Evolutionary conservation across 1,140 invertebrate species (phyloP), one percentile per base, ranked within the genome.

Genomic region (Ostrea denselamellosa): DNA sequence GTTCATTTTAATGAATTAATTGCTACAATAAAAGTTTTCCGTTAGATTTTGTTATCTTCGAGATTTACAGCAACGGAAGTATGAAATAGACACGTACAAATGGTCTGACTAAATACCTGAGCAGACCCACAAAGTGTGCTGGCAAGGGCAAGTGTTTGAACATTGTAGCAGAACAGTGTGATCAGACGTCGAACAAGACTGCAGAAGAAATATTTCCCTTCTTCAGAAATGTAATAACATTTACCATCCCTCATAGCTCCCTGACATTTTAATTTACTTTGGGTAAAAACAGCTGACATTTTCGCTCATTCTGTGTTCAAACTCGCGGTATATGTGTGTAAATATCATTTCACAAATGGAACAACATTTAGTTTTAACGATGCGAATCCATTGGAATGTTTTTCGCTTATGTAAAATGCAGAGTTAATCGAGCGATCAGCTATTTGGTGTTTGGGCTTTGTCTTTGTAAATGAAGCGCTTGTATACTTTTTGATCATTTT

Each of bases 201-300:
- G 8, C 14, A 34, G 68, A 77, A 25, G 68, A 77, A 77, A 77
- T 28, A 77, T 77, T 83, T 34, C 82, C 19, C 51, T 83, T 22
- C 53, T 52, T 83, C 22, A 82, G 77, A 87, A 58, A 81, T 87
- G 86, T 83, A 87, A 87, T 87, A 87, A 87, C 86, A 87, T 87
- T 87, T 87, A 87, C 86, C 54, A 81, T 87, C 56, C 53, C 54
- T 77, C 81, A 83, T 83, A 83, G 53, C 65, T n/a, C 53, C 19
- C 86, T 87, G 86, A 87, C 86, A 87, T 87, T 87, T 87, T 87
- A 87, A 87, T 87, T 87, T 87, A 83, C 86, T 87, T 87, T 62
- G 86, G 77, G 77, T 62, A 12, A 62, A 83, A 65, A 28, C 86
- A 87, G 86, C 86, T 87, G 86, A 83, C 86, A 34, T 83, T 83